Percentiles rank a stretch among this genome's conserved stretches.
phyloP scores from a whole-genome alignment of 2,888 invertebrate species.

The Endomychus coccineus region DNA sequence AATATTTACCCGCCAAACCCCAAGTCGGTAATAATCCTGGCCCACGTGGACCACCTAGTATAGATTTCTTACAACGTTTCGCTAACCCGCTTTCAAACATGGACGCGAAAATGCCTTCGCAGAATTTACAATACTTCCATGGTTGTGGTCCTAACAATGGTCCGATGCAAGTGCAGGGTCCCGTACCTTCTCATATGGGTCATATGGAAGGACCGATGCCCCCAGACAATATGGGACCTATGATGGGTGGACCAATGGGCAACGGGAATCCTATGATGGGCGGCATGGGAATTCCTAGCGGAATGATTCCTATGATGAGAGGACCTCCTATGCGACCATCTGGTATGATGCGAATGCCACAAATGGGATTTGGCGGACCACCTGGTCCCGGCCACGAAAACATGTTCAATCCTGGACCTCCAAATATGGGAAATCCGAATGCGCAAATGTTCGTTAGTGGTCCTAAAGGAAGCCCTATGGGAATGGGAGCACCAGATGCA shows the following conservation, averaged over 20 bases:
- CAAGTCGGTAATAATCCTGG: conserved; percentile 64
- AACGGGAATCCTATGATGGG: conserved; percentile 43
- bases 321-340: conserved; percentile 43
- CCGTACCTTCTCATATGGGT: conserved; percentile 43
- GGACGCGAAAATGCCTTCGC: conserved; percentile 60
- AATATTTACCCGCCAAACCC: conserved; percentile 94
- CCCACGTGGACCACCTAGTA: conserved; percentile 78
- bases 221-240: conserved; percentile 40
- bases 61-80: conserved; percentile 84
- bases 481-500: conserved; percentile 51
- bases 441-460: conserved; percentile 54
- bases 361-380: conserved; percentile 41
- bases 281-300: conserved; percentile 42
- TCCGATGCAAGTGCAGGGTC: conserved; percentile 43
- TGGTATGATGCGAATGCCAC: conserved; percentile 42
- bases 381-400: conserved; percentile 37
- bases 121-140: conserved; percentile 62
- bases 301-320: conserved; percentile 44
- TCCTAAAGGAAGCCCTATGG: conserved; percentile 52
- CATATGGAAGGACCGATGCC: conserved; percentile 41
- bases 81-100: conserved; percentile 72
- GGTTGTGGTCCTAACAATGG: conserved; percentile 50
- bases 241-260: conserved; percentile 47
- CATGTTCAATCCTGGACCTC: conserved; percentile 31
- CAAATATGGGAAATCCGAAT: conserved; percentile 43